Base-by-base conservation (phyloP, 2,888 invertebrate species). In the Embidobia sp. region DNA sequence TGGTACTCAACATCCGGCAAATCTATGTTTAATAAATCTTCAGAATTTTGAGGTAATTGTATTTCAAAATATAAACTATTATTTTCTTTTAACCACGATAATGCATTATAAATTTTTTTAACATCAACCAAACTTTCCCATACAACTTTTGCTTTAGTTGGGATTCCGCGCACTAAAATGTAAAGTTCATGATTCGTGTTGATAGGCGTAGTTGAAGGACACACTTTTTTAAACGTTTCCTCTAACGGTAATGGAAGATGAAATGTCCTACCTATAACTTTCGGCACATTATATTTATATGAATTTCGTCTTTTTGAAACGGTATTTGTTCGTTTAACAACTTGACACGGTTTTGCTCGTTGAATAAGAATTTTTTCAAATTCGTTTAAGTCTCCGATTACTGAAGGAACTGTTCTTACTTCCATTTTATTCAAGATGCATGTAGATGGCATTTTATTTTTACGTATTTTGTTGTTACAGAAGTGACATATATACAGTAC, bases 211-310 rank as follows among this genome's bases (percentile, higher is more conserved):
- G 27, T 16, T 6, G 48, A 3, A 8, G 51, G 35, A 22, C 35
- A 35, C 18, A 29, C 3, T 16, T 48, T 40, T 10, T 82, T 80
- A 5, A 86, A 46, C 0, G 86, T 87, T 79, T 83, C 78, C 78
- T 87, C 82, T 3, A 84, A 11, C 1, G 86, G 85, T n/a, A 87
- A 74, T 8, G 87, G 86, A n/a, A 87, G 66, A 80, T 87, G 86
- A 61, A 86, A 86, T 51, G 83, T 83, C 35, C 11, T 31, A 7
- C 51, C 44, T 26, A 10, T 44, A 4, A 22, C 22, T 22, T 22
- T 22, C 6, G 22, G 3, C 3, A 22, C 22, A 22, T 22, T 22
- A 4, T 22, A 6, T 22, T 6, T 22, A 6, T 22, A 22, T 22
- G 22, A 6, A 4, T 4, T 6, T 22, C 6, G 3, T 6, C 6